phyloP scores from a whole-genome alignment of 2,888 invertebrate species.

The Unio pictorum region DNA sequence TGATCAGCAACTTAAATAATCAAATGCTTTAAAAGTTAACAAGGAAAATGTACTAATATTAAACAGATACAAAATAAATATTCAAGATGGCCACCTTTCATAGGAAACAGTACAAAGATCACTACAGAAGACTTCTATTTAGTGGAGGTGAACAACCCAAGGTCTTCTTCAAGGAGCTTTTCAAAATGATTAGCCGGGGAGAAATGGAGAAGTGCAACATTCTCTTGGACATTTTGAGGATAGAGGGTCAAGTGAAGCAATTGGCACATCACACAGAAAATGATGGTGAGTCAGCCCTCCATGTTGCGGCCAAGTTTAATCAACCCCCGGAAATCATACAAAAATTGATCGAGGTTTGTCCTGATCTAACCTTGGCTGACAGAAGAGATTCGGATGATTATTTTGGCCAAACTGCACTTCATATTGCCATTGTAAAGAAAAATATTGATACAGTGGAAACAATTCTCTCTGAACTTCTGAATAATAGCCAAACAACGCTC shows the following conservation, averaged over 20 bases:
- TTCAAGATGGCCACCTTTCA: neutral
- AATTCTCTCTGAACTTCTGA: slow-evolving; percentile 28
- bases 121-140: slow-evolving; percentile 24
- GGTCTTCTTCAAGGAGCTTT: slow-evolving; percentile 19
- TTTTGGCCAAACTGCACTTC: slow-evolving; percentile 42
- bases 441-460: slow-evolving; percentile 31
- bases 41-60: too few relatives aligned
- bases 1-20: too few relatives aligned
- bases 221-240: slow-evolving; percentile 22
- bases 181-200: slow-evolving; percentile 19
- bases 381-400: slow-evolving; percentile 36
- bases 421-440: slow-evolving; percentile 45
- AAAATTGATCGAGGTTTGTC: slow-evolving; percentile 29
- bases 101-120: slow-evolving; percentile 30
- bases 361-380: slow-evolving; percentile 31
- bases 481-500: slow-evolving; percentile 24
- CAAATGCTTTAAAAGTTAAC: too few relatives aligned
- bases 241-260: slow-evolving; percentile 16
- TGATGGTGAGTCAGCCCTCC: slow-evolving; percentile 40
- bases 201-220: slow-evolving; percentile 22
- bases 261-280: slow-evolving; percentile 22
- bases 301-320: slow-evolving; percentile 43
- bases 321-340: slow-evolving; percentile 31
- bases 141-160: slow-evolving; percentile 17
- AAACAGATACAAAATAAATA: too few relatives aligned